phyloP scores from a whole-genome alignment of 2,113 vertebrate species.

The Motacilla tschutschensis region DNA sequence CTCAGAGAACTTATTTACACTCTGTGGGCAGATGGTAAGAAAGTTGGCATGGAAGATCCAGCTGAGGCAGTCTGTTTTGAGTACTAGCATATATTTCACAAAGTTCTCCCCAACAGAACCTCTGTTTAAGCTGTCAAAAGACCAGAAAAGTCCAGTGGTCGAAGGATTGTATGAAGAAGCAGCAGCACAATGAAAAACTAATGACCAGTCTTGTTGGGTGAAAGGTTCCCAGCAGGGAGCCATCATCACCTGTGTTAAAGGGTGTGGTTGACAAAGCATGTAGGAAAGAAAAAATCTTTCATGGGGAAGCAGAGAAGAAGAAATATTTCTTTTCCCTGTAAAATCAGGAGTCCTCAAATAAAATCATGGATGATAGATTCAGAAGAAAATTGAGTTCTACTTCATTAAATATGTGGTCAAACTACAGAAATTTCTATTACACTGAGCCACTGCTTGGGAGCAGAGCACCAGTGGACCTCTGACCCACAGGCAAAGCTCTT shows the following conservation, averaged over 20 bases:
- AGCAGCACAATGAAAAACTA: background rate
- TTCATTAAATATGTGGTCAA: background rate
- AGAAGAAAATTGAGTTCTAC: background rate
- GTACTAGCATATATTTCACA: background rate
- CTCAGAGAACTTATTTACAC: background rate
- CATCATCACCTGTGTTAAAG: background rate
- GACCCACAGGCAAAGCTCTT: background rate
- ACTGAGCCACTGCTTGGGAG: background rate
- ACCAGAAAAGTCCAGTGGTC: background rate
- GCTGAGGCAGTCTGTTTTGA: background rate
- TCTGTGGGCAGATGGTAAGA: background rate
- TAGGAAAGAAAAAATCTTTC: too few species aligned
- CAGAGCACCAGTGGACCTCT: background rate
- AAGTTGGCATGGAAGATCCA: background rate
- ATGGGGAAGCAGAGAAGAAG: background rate
- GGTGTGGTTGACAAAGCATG: background rate
- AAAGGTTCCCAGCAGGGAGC: background rate
- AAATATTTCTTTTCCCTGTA: background rate
- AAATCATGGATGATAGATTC: background rate
- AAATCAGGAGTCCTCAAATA: background rate
- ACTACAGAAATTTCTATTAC: background rate
- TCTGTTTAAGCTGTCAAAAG: background rate
- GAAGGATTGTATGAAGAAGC: background rate
- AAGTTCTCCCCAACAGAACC: background rate
- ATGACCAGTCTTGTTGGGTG: background rate